Base-by-base conservation (phyloP, 92 coral and sea anemone species). In the Porites cylindrica region DNA sequence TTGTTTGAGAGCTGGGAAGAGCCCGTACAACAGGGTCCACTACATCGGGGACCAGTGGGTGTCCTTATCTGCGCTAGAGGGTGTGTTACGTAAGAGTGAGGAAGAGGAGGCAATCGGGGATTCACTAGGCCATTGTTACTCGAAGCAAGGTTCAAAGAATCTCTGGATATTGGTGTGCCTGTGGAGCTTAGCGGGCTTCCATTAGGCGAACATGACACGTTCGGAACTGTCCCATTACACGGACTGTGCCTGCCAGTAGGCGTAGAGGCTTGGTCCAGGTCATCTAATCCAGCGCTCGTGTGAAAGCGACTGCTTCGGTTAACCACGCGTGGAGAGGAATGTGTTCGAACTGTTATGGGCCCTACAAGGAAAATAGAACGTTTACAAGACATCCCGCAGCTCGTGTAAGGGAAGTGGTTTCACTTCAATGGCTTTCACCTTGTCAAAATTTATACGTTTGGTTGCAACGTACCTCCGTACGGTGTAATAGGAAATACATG, bases 241-340 rank as follows among this genome's bases (percentile, higher is more conserved):
- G 97, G 96, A 74, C 94, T 93, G 51, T 90, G 83, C 9, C 98
- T 94, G 13, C 93, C 89, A 51, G 96, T 74, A 7, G 92, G 79
- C 21, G 82, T 72, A 70, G 93, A 65, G n/a, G 88, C 73, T 51
- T 82, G 86, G 56, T 91, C 96, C 77, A 96, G 90, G 91, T 96
- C 99, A 69, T 96, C 99, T 72, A 96, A 83, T 60, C 99, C 99
- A n/a, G 99, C 99, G 74, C 98, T 96, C 52, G 98, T 96, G 91
- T 96, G 99, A 78, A 95, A 96, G 59, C 99, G 95, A 71, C 99
- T 96, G 90, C 97, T 96, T 64, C 99, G 99, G 88, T 96, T 96
- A 62, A 96, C 99, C 8, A 96, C 99, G 23, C 99, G 98, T 61
- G 87, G 89, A 56, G 99, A 93, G 72, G 91, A 91, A 74, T 96